Evolutionary conservation across 2,888 invertebrate genomes (phyloP), one percentile per base, ranked within the genome.

Genomic region (Xestia sexstrigata): DNA sequence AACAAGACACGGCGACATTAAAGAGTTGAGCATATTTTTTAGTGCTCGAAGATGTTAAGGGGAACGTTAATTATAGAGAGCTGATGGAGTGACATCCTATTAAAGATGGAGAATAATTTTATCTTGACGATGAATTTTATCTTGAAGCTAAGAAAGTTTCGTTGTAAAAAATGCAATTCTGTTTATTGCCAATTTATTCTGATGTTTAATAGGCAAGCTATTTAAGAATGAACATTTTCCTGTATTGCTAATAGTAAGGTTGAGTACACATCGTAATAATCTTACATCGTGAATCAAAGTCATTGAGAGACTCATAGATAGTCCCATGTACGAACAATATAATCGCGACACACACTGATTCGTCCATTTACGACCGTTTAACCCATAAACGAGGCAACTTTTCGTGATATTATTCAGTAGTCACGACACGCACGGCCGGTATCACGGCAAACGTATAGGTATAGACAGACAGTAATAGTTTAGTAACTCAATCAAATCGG

Each of bases 401-500:
- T 88, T 86, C 88, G 89, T 82, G 87, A 82, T 89, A 91, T 91
- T 85, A 87, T 89, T 88, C 80, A 87, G 90, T 84, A 89, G 85
- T 74, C 85, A 73, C 84, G 86, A 90, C 91, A 91, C 90, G 90
- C 90, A 86, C 89, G 85, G 79, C 79, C 85, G 84, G 87, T 90
- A 89, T 89, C 88, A 87, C 87, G 84, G 80, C 74, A 81, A 88
- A 89, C 84, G n/a, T 65, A 42, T 42, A 26, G 42, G 82, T 83
- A 89, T 89, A 90, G 88, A 90, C 88, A 89, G 87, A 88, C 89
- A 90, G 91, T 91, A 90, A 93, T 92, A 94, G 94, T 94, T 94
- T 87, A 89, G 91, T 94, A 95, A 95, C 94, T 95, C 93, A 94
- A 95, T 95, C 94, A 95, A 94, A 94, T 93, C 90, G 87, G 92